Evolutionary conservation across 2,888 invertebrate genomes (phyloP).

Genomic region (Temnothorax unifasciatus): DNA sequence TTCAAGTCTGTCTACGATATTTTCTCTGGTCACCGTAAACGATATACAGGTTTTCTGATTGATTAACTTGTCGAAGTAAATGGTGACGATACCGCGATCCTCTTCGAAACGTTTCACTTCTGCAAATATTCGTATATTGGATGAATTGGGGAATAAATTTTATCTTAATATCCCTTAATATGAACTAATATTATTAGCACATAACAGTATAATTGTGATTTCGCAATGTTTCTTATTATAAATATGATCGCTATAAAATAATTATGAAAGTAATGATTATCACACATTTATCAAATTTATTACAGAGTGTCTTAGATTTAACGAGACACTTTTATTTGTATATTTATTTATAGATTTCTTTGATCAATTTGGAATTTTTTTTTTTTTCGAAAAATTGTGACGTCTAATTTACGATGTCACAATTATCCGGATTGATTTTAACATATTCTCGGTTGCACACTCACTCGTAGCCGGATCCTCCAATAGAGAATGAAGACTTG

Average conservation of each 20-base stretch:
- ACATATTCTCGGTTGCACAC: conserved; percentile 63
- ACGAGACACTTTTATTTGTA: neutral
- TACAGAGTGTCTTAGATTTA: neutral
- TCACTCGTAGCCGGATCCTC: conserved; percentile 86
- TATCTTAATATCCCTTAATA: neutral
- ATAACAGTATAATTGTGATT: neutral
- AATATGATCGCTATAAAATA: neutral
- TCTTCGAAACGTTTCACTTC: conserved; percentile 88
- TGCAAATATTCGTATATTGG: conserved; percentile 68
- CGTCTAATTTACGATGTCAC: neutral
- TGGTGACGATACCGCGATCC: conserved; percentile 86
- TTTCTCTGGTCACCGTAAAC: conserved; percentile 86
- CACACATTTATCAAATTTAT: neutral
- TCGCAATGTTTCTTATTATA: neutral
- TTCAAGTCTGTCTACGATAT: conserved; percentile 86
- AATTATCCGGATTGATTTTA: neutral
- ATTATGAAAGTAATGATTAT: neutral
- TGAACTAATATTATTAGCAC: neutral
- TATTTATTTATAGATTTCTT: neutral
- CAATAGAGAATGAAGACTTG: conserved; percentile 88
- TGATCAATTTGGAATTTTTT: neutral
- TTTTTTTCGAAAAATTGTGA: neutral
- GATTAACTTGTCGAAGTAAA: conserved; percentile 87
- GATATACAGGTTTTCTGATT: conserved; percentile 86
- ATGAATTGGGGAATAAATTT: neutral